phyloP scores from a whole-genome alignment of 2,113 vertebrate species.

The Mirza zaza region DNA sequence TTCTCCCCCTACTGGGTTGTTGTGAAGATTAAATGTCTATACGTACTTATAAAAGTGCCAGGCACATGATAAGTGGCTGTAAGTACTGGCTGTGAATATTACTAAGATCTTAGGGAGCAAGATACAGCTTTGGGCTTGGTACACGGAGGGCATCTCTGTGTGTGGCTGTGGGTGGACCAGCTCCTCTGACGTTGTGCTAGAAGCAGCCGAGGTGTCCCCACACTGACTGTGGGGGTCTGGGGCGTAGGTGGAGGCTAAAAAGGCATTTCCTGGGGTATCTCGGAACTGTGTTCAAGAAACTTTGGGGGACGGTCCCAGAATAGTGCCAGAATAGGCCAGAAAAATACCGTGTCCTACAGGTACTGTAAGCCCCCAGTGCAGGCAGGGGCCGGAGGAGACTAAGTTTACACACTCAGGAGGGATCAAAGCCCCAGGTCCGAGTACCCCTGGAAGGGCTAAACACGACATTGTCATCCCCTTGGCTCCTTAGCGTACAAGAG shows the following conservation, averaged over 20 bases:
- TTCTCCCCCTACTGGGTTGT: background rate
- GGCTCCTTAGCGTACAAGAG: background rate
- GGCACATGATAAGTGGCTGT: background rate
- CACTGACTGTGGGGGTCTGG: background rate
- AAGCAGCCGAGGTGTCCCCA: background rate
- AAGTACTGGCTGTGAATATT: background rate
- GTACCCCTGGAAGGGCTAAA: background rate
- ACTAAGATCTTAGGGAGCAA: background rate
- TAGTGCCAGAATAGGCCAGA: background rate
- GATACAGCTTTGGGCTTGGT: background rate
- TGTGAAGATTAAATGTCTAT: background rate
- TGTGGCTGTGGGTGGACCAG: fast-evolving
- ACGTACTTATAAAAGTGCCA: background rate
- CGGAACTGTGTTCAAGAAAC: background rate
- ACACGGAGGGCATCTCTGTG: background rate
- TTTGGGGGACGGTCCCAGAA: background rate
- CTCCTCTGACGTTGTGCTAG: background rate
- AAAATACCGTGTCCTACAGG: background rate
- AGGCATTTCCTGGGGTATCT: too few species aligned
- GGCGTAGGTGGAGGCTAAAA: background rate
- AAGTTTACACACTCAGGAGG: background rate
- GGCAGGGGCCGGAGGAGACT: background rate
- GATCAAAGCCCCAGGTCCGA: background rate
- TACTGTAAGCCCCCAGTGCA: background rate
- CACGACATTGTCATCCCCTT: background rate